These are phyloP conservation scores for Diabrotica virgifera DNA, from an alignment of 1,140 invertebrate genomes.

Conservation along the genomic window DNA sequence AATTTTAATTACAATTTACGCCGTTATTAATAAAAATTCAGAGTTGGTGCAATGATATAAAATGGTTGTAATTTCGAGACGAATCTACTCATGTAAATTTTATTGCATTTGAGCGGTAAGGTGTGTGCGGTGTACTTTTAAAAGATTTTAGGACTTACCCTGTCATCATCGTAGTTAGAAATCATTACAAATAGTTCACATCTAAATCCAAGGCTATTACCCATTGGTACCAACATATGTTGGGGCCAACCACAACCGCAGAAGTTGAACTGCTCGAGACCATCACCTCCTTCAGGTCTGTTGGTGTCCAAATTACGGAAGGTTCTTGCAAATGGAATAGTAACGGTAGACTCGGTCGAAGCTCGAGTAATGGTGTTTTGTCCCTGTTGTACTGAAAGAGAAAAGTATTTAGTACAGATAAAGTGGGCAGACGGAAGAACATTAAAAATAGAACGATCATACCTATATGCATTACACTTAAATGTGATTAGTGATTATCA, in stretches of 20 bases:
- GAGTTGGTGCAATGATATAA: too few relatives aligned
- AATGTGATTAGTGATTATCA: too few relatives aligned
- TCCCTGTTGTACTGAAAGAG: conserved; percentile 59
- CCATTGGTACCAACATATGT: conserved; percentile 78
- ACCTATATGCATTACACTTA: too few relatives aligned
- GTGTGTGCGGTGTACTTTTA: too few relatives aligned
- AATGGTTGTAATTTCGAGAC: too few relatives aligned
- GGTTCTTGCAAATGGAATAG: conserved; percentile 69
- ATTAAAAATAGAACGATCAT: too few relatives aligned
- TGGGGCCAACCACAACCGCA: conserved; percentile 88
- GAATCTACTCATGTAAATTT: too few relatives aligned
- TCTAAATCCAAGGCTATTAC: conserved; percentile 62
- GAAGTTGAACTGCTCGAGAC: conserved; percentile 66
- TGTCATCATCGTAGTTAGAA: conserved; percentile 69
- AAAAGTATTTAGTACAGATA: not conserved
- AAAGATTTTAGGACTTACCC: conserved; percentile 50
- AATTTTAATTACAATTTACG: too few relatives aligned
- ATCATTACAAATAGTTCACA: conserved; percentile 79
- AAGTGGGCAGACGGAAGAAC: too few relatives aligned
- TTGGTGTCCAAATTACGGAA: conserved; percentile 61
- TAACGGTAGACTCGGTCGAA: conserved; percentile 67
- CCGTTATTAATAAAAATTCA: too few relatives aligned
- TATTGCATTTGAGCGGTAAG: too few relatives aligned
- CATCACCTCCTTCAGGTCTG: conserved; percentile 53
- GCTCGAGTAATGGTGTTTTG: conserved; percentile 59